phyloP scores from a whole-genome alignment of 1,140 invertebrate genomes.

The Leptopilina boulardi region DNA sequence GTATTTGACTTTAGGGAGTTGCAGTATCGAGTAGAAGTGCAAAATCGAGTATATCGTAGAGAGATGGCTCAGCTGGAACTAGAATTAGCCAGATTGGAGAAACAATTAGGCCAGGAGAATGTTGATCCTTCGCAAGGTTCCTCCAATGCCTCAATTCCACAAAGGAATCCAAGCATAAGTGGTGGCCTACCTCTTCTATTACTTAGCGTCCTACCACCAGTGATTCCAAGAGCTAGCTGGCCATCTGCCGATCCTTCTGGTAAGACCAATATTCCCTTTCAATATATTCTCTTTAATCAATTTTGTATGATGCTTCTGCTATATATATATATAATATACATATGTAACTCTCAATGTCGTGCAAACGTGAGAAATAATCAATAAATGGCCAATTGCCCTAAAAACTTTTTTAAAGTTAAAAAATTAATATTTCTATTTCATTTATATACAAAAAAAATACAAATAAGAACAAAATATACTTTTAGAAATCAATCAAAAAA shows the following conservation, averaged over 20 bases:
- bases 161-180: slow-evolving; percentile 81
- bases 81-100: slow-evolving; percentile 87
- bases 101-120: slow-evolving; percentile 77
- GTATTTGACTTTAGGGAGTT: slow-evolving; percentile 78
- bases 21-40: slow-evolving; percentile 91
- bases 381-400: not conserved
- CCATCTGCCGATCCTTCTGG: slow-evolving; percentile 80
- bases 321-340: too few relatives aligned
- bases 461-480: too few relatives aligned
- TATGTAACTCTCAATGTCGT: not conserved
- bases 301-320: slow-evolving; percentile 50
- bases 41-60: slow-evolving; percentile 91
- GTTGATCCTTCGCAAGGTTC: slow-evolving; percentile 75
- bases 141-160: slow-evolving; percentile 77
- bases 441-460: too few relatives aligned
- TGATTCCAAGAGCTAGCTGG: slow-evolving; percentile 85
- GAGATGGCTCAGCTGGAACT: slow-evolving; percentile 88
- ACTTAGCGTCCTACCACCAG: slow-evolving; percentile 83
- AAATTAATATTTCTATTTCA: too few relatives aligned
- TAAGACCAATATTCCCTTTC: slow-evolving; percentile 54
- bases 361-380: slow-evolving; percentile 24
- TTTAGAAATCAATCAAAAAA: too few relatives aligned
- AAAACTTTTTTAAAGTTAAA: not conserved
- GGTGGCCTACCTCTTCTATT: slow-evolving; percentile 83
- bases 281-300: slow-evolving; percentile 26